phyloP scores from a whole-genome alignment of 2,888 invertebrate genomes.

The Philaethria dido region DNA sequence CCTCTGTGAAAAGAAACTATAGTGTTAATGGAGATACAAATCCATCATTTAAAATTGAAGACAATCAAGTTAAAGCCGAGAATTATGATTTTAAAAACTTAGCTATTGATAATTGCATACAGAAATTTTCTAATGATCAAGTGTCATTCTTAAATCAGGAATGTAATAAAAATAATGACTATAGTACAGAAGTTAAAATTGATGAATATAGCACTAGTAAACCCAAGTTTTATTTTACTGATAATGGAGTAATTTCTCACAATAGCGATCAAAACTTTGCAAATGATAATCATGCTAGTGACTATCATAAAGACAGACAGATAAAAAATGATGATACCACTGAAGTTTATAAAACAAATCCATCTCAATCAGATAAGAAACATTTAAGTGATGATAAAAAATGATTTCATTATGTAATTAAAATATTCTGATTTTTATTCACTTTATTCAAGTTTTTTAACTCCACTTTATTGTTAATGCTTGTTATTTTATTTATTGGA shows the following conservation, averaged over 20 bases:
- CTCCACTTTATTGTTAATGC: not conserved
- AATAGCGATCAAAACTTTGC: slow-evolving; percentile 43
- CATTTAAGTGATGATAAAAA: slow-evolving; percentile 23
- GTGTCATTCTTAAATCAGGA: slow-evolving; percentile 50
- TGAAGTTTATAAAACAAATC: slow-evolving; percentile 40
- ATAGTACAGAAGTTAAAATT: slow-evolving; percentile 50
- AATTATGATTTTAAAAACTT: slow-evolving; percentile 66
- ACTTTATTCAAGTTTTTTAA: slow-evolving; percentile 10
- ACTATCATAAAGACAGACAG: slow-evolving; percentile 47
- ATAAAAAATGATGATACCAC: slow-evolving; percentile 45
- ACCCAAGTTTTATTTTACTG: slow-evolving; percentile 55
- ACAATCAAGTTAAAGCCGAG: slow-evolving; percentile 50
- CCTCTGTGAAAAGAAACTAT: slow-evolving; percentile 47
- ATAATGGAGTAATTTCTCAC: slow-evolving; percentile 48
- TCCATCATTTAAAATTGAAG: slow-evolving; percentile 48
- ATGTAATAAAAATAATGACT: slow-evolving; percentile 48
- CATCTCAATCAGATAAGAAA: slow-evolving; percentile 26
- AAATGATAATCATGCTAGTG: slow-evolving; percentile 40
- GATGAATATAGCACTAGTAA: slow-evolving; percentile 54
- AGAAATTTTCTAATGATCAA: slow-evolving; percentile 51
- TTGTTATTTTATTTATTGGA: not conserved
- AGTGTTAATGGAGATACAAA: slow-evolving; percentile 50
- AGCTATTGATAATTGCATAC: slow-evolving; percentile 57
- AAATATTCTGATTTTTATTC: slow-evolving; percentile 9
- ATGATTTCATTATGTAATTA: slow-evolving; percentile 9